Evolutionary conservation across 2,113 vertebrate genomes (phyloP), one percentile per base, ranked within the genome.

Genomic region (Cathartes aura): DNA sequence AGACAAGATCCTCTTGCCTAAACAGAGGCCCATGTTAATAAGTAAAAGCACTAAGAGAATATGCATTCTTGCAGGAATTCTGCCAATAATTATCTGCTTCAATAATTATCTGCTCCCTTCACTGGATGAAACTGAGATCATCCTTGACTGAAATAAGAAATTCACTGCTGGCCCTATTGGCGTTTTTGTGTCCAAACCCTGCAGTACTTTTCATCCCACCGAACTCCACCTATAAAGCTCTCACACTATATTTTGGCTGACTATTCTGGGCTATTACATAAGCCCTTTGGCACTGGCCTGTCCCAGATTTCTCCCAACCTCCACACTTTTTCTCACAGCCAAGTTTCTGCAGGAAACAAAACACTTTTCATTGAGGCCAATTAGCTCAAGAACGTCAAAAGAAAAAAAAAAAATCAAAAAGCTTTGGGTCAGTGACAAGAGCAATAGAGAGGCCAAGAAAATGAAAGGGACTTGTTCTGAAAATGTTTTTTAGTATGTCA

Each of bases 321-420:
- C 93, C 79, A 93, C 52, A 70, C 56, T 75, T 86, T 82, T 91
- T 91, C 74, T 96, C 90, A 94, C 93, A 96, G 97, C 93, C 93
- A 98, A 96, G 87, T 95, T 95, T 95, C 82, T 95, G 78, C 87
- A 97, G 85, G 96, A 97, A 98, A 97, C 89, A 98, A 98, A 98
- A 92, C 92, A 96, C 96, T 98, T 96, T 97, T 97, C 87, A 96
- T 32, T 94, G 85, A 90, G 82, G 71, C 95, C 87, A 98, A 98
- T 98, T 98, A 97, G 83, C 91, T 91, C 78, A 89, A 92, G 82
- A 95, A 95, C 20, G 70, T 96, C 72, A 92, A 93, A 97, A 93
- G 82, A 79, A 64, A 58, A 87, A 82, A 86, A 96, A 78, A 82
- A 95, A 88, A 70, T 89, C 72, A 82, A 90, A 93, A 97, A 75